A percentile compares a stretch with the other conserved stretches of the same genome.
Evolutionary conservation across 2,113 vertebrate species (phyloP).

Genomic region (Ageneiosus marmoratus): DNA sequence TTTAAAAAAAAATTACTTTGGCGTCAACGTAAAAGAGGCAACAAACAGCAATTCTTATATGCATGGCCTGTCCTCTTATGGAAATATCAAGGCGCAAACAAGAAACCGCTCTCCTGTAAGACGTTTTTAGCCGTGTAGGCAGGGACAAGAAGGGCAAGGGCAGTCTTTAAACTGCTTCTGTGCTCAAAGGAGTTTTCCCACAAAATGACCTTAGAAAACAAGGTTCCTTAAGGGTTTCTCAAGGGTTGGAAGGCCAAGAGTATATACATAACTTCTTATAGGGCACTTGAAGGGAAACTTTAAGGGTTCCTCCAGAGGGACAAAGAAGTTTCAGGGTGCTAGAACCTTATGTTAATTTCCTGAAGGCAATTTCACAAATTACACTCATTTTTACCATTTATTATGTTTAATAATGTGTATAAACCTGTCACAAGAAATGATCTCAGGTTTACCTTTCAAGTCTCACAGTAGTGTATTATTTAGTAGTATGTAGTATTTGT

Average conservation of each 20-base stretch:
- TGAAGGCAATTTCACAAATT: too few species aligned
- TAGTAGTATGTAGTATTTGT: not conserved
- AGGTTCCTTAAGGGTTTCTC: not conserved
- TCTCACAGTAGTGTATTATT: not conserved
- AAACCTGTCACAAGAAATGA: not conserved
- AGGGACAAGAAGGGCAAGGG: not conserved
- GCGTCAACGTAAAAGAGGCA: not conserved
- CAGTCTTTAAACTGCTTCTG: not conserved
- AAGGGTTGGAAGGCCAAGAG: not conserved
- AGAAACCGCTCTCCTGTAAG: not conserved
- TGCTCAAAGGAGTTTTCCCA: not conserved
- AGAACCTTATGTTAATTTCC: too few species aligned
- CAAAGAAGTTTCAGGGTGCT: too few species aligned
- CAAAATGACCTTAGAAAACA: not conserved
- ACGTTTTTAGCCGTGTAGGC: not conserved
- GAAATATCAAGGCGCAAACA: not conserved
- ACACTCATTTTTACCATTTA: too few species aligned
- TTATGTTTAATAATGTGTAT: not conserved
- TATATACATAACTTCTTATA: not conserved
- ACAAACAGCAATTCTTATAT: not conserved
- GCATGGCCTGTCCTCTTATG: not conserved
- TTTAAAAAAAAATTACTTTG: not conserved
- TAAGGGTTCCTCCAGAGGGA: not conserved
- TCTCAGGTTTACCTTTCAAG: not conserved
- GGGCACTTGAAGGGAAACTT: not conserved